A percentile compares a stretch with the other conserved stretches of the same genome.
phyloP scores from a whole-genome alignment of 2,113 vertebrate species.

The Sylvietta virens region DNA sequence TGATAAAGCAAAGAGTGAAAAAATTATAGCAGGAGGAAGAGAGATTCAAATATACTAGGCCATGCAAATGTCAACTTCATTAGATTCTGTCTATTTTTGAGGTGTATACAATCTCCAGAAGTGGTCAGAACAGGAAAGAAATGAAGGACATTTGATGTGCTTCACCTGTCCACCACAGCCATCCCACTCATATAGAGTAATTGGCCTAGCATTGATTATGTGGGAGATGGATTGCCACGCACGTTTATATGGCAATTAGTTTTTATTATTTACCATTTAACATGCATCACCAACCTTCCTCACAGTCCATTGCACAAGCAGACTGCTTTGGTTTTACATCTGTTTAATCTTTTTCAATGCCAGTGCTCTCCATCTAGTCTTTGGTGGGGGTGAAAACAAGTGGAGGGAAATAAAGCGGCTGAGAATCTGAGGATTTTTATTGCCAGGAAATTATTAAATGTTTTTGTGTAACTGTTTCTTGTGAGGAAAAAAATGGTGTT shows the following conservation, averaged over 20 bases:
- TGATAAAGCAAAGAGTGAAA: background rate
- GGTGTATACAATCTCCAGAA: background rate
- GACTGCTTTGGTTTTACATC: conserved; percentile 27
- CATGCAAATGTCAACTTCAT: background rate
- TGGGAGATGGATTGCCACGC: conserved; percentile 26
- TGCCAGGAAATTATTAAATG: background rate
- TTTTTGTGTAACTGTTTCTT: background rate
- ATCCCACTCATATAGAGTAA: background rate
- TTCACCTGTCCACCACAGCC: background rate
- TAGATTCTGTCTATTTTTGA: background rate
- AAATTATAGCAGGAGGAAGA: background rate
- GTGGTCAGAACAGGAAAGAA: background rate
- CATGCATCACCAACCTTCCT: conserved; percentile 44
- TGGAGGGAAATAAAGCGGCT: background rate
- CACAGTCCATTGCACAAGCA: conserved; percentile 50
- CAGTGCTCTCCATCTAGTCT: background rate
- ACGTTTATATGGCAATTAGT: conserved; percentile 32
- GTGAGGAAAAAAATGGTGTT: background rate
- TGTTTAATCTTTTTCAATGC: background rate
- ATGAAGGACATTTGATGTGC: conserved; percentile 6
- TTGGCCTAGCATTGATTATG: background rate
- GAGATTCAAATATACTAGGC: background rate
- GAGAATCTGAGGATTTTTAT: background rate
- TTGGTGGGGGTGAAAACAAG: background rate
- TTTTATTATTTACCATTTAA: conserved; percentile 57